phyloP scores from a whole-genome alignment of 2,113 vertebrate genomes.

The Ancistrus triradiatus region DNA sequence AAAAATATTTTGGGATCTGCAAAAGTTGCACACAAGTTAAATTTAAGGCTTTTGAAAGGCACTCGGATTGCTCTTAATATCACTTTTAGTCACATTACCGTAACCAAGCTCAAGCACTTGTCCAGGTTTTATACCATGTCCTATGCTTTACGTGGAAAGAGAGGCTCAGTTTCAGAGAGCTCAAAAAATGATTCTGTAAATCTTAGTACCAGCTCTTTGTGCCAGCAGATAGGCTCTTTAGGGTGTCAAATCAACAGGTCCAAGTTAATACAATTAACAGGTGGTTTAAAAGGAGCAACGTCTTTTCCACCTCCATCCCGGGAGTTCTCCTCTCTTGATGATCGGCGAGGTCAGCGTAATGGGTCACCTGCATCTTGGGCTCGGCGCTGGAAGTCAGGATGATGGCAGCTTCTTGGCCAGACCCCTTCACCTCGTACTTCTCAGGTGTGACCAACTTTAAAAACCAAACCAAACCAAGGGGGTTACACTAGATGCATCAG shows the following conservation, averaged over 20 bases:
- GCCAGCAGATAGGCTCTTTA: slow-evolving; percentile 72
- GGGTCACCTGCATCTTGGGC: slow-evolving; percentile 97
- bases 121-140: slow-evolving; percentile 28
- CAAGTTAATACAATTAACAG: slow-evolving; percentile 55
- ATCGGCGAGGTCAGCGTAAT: slow-evolving; percentile 95
- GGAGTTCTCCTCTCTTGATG: slow-evolving; percentile 88
- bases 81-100: slow-evolving; percentile 1
- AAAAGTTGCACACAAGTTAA: too few relatives aligned
- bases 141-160: neutral
- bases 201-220: slow-evolving; percentile 39
- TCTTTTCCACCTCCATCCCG: slow-evolving; percentile 90
- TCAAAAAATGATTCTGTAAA: neutral
- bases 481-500: too few relatives aligned
- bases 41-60: slow-evolving; percentile 25
- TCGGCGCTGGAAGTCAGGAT: slow-evolving; percentile 86
- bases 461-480: too few relatives aligned
- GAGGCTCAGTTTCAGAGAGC: neutral
- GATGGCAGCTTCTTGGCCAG: slow-evolving; percentile 86
- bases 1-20: too few relatives aligned
- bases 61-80: neutral
- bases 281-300: slow-evolving; percentile 39
- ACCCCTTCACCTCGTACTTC: slow-evolving; percentile 93
- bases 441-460: slow-evolving; percentile 88
- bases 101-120: slow-evolving; percentile 41
- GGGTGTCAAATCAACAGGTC: slow-evolving; percentile 54